Percentiles rank a stretch among this genome's conserved stretches.
phyloP scores from a whole-genome alignment of 2,113 vertebrate species.

The Zapus hudsonius region DNA sequence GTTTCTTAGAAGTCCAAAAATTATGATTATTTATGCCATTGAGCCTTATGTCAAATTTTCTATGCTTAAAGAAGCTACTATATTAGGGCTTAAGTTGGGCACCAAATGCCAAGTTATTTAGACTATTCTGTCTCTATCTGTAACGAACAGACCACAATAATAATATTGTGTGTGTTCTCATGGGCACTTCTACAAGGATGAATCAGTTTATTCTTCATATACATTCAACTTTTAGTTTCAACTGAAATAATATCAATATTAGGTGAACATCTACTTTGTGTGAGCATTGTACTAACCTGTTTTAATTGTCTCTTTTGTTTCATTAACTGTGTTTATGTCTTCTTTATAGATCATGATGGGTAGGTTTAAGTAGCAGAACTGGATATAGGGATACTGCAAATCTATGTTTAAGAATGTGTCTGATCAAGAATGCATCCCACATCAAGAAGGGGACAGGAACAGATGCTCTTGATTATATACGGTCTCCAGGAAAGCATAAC shows the following conservation, averaged over 20 bases:
- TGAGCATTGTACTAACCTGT: not conserved
- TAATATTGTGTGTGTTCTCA: not conserved
- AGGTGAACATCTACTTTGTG: not conserved
- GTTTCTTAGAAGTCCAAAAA: not conserved
- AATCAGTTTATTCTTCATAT: not conserved
- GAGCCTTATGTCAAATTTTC: not conserved
- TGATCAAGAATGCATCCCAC: not conserved
- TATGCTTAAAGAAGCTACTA: not conserved
- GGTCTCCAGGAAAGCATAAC: not conserved
- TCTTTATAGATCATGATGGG: not conserved
- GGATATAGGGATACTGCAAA: not conserved
- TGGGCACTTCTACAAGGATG: not conserved
- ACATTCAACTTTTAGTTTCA: not conserved
- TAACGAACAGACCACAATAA: not conserved
- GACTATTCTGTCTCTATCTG: conserved; percentile 11
- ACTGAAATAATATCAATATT: not conserved
- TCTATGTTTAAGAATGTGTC: not conserved
- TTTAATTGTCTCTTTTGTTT: not conserved
- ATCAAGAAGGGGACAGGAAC: not conserved
- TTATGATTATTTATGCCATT: not conserved
- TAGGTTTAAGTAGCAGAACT: conserved; percentile 1
- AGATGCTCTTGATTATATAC: not conserved
- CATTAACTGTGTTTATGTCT: conserved; percentile 7
- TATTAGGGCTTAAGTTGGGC: not conserved
- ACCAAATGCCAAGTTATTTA: not conserved